These are phyloP conservation scores for Dendrolimus pini DNA, from an alignment of 2,888 invertebrate genomes.

Conservation along the genomic window DNA sequence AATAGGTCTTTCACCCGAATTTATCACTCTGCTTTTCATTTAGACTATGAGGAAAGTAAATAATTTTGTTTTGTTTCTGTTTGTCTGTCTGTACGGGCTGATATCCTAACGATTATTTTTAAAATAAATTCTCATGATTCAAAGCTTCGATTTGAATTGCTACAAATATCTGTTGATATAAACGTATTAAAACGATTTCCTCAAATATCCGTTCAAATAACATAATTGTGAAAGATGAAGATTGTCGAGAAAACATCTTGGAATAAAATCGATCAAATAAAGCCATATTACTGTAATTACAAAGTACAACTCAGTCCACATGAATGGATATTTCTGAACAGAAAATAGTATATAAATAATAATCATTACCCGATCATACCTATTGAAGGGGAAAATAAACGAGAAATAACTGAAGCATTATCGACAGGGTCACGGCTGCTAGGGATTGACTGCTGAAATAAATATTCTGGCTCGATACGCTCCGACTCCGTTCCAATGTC, in stretches of 20 bases:
- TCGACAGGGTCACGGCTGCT: neutral
- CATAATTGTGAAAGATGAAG: neutral
- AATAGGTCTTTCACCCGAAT: too few relatives aligned
- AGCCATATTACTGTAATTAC: neutral
- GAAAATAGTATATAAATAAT: neutral
- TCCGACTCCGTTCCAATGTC: neutral
- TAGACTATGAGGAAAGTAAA: too few relatives aligned
- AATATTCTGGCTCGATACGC: neutral
- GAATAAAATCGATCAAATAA: neutral
- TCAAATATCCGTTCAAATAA: neutral
- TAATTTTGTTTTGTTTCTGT: too few relatives aligned
- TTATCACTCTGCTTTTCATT: too few relatives aligned
- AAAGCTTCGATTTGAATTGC: too few relatives aligned
- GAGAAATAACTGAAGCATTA: neutral
- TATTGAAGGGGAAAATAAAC: neutral
- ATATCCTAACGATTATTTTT: too few relatives aligned
- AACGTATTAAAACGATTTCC: too few relatives aligned
- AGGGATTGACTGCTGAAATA: neutral
- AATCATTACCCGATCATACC: neutral
- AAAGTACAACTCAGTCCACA: neutral
- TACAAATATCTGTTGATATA: too few relatives aligned
- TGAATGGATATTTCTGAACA: neutral
- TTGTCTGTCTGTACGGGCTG: too few relatives aligned
- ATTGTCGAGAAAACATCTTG: neutral
- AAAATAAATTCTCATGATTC: too few relatives aligned